Base-by-base conservation (phyloP, 23 tunicate species). In the Corella eumyota region DNA sequence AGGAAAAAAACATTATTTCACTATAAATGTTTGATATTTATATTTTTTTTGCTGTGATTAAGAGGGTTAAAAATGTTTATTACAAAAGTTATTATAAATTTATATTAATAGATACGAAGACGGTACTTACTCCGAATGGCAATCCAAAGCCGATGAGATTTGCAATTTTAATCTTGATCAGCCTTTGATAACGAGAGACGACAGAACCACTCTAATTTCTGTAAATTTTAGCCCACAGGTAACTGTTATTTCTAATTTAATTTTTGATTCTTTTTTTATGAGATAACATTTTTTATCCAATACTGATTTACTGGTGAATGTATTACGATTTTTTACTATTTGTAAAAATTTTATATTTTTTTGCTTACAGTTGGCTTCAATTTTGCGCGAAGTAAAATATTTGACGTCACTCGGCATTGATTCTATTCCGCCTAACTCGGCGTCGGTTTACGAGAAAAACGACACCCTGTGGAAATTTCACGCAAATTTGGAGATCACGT, bases 351-450 rank as follows among this genome's bases (percentile, higher is more conserved):
- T n/a, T n/a, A n/a, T 56, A 22, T 25, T 28, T 4, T 4, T 22
- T 29, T 2, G 26, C 11, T 48, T 64, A 33, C 36, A 82, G 92
- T 58, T 82, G 29, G 70, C 81, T 19, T 73, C 80, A 44, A 64
- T 77, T 38, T 56, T 85, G 49, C 61, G 95, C 27, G 95, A 85
- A 65, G 95, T 85, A 59, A 85, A 85, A 37, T 85, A 85, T 35
- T 48, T 85, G 36, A 77, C 64, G 21, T 32, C 72, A 9, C 51
- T 85, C 30, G 85, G 74, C 1, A 69, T 60, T n/a, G 80, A 66
- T 32, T 65, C 74, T 4, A 66, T 85, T 58, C 95, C 95, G 4
- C 32, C 70, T 1, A 77, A 83, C 56, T 85, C 85, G 38, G 73
- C 69, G 2, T 54, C 69, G 19, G 37, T 85, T 32, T 85, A 77